Conservation (phyloP, 2,113 vertebrate genomes). For the Ariopsis seemanni region DNA sequence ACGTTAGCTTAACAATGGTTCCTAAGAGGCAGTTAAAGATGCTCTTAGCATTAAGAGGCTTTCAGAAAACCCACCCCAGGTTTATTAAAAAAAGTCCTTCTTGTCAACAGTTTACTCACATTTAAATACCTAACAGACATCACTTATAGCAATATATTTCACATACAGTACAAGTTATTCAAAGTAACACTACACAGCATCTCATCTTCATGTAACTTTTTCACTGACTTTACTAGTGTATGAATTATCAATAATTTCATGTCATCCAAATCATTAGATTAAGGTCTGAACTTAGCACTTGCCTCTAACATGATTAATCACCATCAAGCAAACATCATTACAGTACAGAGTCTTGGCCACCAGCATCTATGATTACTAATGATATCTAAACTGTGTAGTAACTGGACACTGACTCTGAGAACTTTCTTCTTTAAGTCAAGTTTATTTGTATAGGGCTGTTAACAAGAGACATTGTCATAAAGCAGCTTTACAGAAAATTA, state of each 20-base stretch:
- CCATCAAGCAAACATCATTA: conserved; percentile 16
- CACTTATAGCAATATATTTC: neutral
- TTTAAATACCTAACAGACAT: neutral
- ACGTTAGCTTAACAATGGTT: too few relatives aligned
- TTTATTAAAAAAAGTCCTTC: neutral
- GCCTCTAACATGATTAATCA: neutral
- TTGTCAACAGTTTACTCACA: neutral
- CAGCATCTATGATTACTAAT: neutral
- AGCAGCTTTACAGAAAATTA: too few relatives aligned
- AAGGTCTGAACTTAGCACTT: neutral
- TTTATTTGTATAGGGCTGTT: too few relatives aligned
- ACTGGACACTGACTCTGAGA: neutral
- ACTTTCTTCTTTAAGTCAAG: neutral
- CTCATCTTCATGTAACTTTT: conserved; percentile 4
- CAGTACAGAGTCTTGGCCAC: neutral
- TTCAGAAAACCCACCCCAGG: too few relatives aligned
- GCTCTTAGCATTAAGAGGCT: too few relatives aligned
- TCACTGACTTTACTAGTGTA: neutral
- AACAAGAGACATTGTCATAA: too few relatives aligned
- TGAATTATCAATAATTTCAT: neutral
- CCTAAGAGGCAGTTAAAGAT: too few relatives aligned
- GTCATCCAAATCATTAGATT: conserved; percentile 11
- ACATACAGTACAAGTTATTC: neutral
- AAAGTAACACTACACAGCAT: neutral
- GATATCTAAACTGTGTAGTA: neutral